Evolutionary conservation across 2,888 invertebrate species (phyloP), one percentile per base, ranked within the genome.

Genomic region (Penaeus monodon): DNA sequence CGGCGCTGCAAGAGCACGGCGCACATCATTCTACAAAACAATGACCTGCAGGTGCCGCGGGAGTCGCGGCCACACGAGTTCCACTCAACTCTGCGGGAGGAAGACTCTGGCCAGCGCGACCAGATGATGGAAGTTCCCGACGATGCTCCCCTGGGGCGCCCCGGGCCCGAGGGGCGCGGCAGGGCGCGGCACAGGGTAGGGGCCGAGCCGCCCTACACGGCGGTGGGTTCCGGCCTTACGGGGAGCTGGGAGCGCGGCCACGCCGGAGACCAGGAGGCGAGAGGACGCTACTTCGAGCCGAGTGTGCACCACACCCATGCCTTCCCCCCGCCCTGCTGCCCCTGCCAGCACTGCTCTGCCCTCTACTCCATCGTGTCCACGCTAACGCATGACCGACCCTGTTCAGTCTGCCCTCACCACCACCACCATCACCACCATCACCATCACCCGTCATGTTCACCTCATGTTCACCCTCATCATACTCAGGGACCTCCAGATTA

Each of bases 1-100:
- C 92, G 94, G 10, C 92, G 93, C 87, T 95, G 95, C 91, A 94
- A 93, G 89, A 95, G 95, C 92, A 95, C 95, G 0, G 95, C 95
- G 91, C 95, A 94, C 91, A 95, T 95, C 85, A 94, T 94, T 24
- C 93, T 95, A 77, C 94, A 94, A 14, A 91, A 91, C 83, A 91
- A 91, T 63, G 74, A 84, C 14, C 27, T 44, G 14, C 38, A 70
- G 63, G 33, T 6, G 10, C 33, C 27, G 10, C 66, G 65, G 44
- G 82, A 76, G 27, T 12, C 64, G 33, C 90, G 86, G 44, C 85
- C 89, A 6, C 87, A 88, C 65, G 90, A 88, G 70, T 88, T 90
- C 38, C 90, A 88, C 77, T 65, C 79, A 66, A 82, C 85, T 20
- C 70, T 77, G 7, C 66, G 74, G 29, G 76, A 70, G 24, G 85